Evolutionary conservation across 1,140 invertebrate genomes (phyloP), one percentile per base, ranked within the genome.

Genomic region (Drosophila sp.): DNA sequence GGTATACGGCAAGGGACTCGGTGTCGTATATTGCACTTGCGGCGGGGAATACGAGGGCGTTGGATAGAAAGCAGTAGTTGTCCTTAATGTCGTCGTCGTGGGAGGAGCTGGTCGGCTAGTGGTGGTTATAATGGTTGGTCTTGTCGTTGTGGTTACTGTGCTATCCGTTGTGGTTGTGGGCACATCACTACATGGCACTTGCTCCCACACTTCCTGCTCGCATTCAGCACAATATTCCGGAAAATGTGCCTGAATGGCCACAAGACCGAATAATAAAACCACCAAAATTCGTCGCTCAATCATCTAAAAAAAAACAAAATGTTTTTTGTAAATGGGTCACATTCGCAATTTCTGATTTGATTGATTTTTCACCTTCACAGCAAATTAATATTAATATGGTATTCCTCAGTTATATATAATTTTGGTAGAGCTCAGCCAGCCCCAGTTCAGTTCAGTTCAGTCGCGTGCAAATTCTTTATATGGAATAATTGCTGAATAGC

Each of bases 121-220:
- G 6, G 77, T 76, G 4, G 69, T 58, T 1, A 11, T 8, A 23
- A 8, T 25, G 2, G 60, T 32, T 0, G 65, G 60, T 10, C n/a
- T 38, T 10, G 11, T 11, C 17, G 23, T 40, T 7, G 60, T 32
- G 4, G 64, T 62, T 0, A 50, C 44, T 50, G 66, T 62, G 1
- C 3, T 30, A 1, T 38, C 35, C 11, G 64, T 40, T 0, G 62
- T 58, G 2, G 66, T 74, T 6, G 64, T 79, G 32, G 78, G 72
- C 0, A 91, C 66, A 29, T 90, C 74, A 35, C 71, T 84, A 66
- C 90, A 91, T 0, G 90, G 86, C 61, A 91, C 90, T 55, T 91
- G 90, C 25, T 91, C 86, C 90, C 90, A 91, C 29, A 91, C 76
- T 70, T 91, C 90, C 72, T 91, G 86, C 50, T 91, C 90, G 32